Evolutionary conservation across 2,888 invertebrate species (phyloP).

Genomic region (Cheilosia soror): DNA sequence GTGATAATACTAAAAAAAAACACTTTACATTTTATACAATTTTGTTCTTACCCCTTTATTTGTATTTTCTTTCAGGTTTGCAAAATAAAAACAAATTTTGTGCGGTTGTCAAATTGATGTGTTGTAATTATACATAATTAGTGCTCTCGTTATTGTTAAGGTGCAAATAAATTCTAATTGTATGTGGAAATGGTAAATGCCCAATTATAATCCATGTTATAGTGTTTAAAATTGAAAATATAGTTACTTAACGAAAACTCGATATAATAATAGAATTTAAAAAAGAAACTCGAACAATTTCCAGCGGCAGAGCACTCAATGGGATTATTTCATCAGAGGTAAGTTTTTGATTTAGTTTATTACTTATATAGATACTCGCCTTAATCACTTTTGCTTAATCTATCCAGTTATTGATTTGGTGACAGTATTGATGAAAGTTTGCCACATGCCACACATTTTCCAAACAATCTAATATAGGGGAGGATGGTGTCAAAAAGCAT

Average conservation of each 20-base stretch:
- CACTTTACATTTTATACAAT: neutral
- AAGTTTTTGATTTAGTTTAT: neutral
- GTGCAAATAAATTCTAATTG: constrained; percentile 29
- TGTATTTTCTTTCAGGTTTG: constrained; percentile 50
- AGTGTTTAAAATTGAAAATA: constrained; percentile 46
- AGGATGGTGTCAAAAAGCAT: no score
- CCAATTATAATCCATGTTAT: constrained; percentile 15
- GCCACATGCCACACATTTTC: no score
- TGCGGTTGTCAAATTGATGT: constrained; percentile 39
- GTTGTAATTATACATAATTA: constrained; percentile 27
- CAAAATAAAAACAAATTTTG: constrained; percentile 22
- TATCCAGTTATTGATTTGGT: neutral
- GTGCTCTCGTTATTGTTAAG: constrained; percentile 25
- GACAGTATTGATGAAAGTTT: no score
- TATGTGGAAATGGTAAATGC: constrained; percentile 7
- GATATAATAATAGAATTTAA: constrained; percentile 30
- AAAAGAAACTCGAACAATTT: constrained; percentile 33
- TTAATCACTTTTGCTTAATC: neutral
- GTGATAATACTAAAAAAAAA: neutral
- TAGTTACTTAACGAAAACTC: constrained; percentile 27
- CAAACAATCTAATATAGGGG: no score
- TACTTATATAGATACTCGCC: no score
- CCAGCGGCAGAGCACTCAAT: constrained; percentile 55
- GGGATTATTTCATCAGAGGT: constrained; percentile 70
- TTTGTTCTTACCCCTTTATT: neutral